These are phyloP conservation scores for Drosophila rhopaloa DNA, from an alignment of 1,140 invertebrate genomes.

Conservation along the genomic window DNA sequence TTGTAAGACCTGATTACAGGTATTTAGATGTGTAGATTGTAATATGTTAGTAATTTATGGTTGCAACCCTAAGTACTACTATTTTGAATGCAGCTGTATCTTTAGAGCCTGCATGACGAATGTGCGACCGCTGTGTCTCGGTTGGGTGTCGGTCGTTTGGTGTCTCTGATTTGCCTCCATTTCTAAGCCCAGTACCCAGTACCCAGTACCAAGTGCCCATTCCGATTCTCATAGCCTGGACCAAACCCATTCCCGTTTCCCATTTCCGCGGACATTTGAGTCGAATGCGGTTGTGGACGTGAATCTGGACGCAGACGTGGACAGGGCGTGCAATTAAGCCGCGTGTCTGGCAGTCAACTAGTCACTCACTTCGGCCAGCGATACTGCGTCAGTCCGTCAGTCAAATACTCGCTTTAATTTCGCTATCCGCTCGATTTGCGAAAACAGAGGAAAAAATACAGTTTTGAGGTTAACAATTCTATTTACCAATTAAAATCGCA, in stretches of 20 bases:
- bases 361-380: slow-evolving; percentile 46
- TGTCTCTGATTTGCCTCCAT: slow-evolving; percentile 49
- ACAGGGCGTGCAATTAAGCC: slow-evolving; percentile 66
- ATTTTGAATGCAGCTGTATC: slow-evolving; percentile 15
- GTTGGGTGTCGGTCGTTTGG: slow-evolving; percentile 48
- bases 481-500: too few species aligned
- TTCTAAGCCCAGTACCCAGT: slow-evolving; percentile 16
- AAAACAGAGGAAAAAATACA: neutral
- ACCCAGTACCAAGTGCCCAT: slow-evolving; percentile 7
- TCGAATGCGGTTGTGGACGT: slow-evolving; percentile 17
- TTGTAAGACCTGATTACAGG: too few species aligned
- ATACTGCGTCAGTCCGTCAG: slow-evolving; percentile 58
- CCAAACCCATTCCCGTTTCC: slow-evolving; percentile 29
- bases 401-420: slow-evolving; percentile 52
- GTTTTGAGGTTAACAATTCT: neutral
- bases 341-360: slow-evolving; percentile 54
- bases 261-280: slow-evolving; percentile 35
- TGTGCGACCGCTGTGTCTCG: slow-evolving; percentile 42
- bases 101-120: slow-evolving; percentile 48
- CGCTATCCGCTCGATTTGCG: slow-evolving; percentile 16
- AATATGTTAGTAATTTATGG: slow-evolving; percentile 2
- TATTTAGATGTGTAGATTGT: neutral
- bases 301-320: slow-evolving; percentile 11
- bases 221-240: slow-evolving; percentile 6
- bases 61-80: slow-evolving; percentile 9